A percentile compares a stretch with the other conserved stretches of the same genome.
Evolutionary conservation across 2,888 invertebrate species (phyloP).

Genomic region (Colostygia pectinataria): DNA sequence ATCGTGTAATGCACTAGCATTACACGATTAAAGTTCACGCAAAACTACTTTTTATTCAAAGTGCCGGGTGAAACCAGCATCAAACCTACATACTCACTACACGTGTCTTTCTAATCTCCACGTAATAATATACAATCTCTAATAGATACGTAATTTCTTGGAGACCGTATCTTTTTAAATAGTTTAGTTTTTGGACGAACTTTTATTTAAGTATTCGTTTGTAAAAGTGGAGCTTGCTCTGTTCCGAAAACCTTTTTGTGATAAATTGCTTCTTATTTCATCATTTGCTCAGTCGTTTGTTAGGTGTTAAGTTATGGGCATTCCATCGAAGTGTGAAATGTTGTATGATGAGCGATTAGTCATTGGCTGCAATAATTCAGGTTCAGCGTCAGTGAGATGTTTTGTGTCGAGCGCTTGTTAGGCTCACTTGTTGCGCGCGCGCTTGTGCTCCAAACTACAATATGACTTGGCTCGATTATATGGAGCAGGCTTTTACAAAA

Average conservation of each 20-base stretch:
- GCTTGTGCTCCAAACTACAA: slow-evolving; percentile 49
- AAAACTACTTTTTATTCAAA: not conserved
- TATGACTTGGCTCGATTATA: slow-evolving; percentile 46
- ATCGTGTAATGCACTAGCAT: not conserved
- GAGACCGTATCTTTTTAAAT: too few relatives aligned
- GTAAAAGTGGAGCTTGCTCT: not conserved
- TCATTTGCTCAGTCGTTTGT: slow-evolving; percentile 20
- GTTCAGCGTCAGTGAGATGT: slow-evolving; percentile 62
- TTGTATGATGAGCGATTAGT: slow-evolving; percentile 64
- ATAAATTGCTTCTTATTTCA: slow-evolving; percentile 21
- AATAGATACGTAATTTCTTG: too few relatives aligned
- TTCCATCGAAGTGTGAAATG: slow-evolving; percentile 45
- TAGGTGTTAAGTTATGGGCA: slow-evolving; percentile 33
- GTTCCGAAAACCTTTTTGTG: slow-evolving; percentile 10
- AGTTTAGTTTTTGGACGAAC: too few relatives aligned
- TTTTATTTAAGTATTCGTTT: not conserved
- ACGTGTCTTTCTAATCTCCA: too few relatives aligned
- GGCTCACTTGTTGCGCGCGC: slow-evolving; percentile 77
- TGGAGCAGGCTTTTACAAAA: slow-evolving; percentile 42
- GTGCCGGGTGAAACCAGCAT: not conserved
- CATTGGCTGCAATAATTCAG: slow-evolving; percentile 42
- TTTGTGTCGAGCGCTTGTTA: slow-evolving; percentile 74
- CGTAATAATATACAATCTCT: too few relatives aligned
- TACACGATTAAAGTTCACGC: slow-evolving; percentile 7
- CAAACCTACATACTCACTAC: too few relatives aligned